A percentile compares a stretch with the other conserved stretches of the same genome.
phyloP scores from a whole-genome alignment of 1,140 invertebrate species.

The Saccostrea glomerata region DNA sequence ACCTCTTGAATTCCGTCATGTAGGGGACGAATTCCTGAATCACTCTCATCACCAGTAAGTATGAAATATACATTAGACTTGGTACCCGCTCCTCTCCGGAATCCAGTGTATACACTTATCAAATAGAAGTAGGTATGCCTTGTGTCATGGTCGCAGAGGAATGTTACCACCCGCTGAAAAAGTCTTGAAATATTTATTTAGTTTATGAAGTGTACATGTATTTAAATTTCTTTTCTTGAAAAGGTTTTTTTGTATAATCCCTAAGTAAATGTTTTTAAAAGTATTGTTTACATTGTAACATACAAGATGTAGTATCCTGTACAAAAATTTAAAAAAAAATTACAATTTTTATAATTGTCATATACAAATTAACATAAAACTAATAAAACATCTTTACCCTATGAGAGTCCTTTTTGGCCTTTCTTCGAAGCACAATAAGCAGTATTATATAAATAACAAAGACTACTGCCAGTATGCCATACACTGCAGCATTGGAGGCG shows the following conservation, averaged over 20 bases:
- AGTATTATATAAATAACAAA: conserved; percentile 76
- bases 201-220: no score
- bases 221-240: background rate
- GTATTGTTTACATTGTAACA: background rate
- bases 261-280: conserved; percentile 47
- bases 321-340: background rate
- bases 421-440: conserved; percentile 75
- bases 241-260: conserved; percentile 47
- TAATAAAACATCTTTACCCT: background rate
- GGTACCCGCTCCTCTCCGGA: conserved; percentile 60
- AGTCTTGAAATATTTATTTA: background rate
- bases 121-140: conserved; percentile 62
- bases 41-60: conserved; percentile 60
- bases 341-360: background rate
- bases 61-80: conserved; percentile 62
- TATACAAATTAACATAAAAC: background rate
- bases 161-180: conserved; percentile 57
- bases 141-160: conserved; percentile 61
- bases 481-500: conserved; percentile 66
- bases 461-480: conserved; percentile 77
- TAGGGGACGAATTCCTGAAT: conserved; percentile 61
- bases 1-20: conserved; percentile 60
- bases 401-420: conserved; percentile 70
- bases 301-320: no score
- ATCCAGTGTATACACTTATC: conserved; percentile 66